Conservation (phyloP, 2,797 vertebrate genomes). For the Periparus ater region DNA sequence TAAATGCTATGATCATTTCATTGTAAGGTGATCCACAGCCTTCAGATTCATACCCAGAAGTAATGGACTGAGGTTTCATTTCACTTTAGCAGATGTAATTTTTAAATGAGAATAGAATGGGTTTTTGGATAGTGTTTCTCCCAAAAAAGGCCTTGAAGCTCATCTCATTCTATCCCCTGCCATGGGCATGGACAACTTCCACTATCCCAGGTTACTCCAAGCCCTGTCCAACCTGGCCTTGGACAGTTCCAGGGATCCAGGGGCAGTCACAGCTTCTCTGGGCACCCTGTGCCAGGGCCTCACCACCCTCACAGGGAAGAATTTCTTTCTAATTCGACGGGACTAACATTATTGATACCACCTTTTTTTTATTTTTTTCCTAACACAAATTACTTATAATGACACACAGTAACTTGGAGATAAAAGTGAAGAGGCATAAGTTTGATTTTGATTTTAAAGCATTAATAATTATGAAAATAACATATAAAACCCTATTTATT, state of each 20-base stretch:
- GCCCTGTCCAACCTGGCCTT: not conserved
- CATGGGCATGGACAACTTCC: too few species aligned
- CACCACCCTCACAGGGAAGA: rapidly evolving
- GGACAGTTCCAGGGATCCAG: too few species aligned
- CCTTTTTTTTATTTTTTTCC: not conserved
- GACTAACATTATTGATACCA: too few species aligned
- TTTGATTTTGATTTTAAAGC: not conserved
- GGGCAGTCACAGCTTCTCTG: not conserved
- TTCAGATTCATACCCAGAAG: not conserved
- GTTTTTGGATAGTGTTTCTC: not conserved
- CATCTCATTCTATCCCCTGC: not conserved
- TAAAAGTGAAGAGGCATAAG: not conserved
- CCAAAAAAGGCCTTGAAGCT: not conserved
- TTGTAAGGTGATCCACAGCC: not conserved
- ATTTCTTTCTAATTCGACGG: not conserved
- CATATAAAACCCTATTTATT: rapidly evolving
- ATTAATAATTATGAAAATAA: not conserved
- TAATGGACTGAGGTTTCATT: not conserved
- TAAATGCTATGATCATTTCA: rapidly evolving
- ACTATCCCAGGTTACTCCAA: rapidly evolving
- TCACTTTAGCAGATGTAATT: not conserved
- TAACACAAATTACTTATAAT: not conserved
- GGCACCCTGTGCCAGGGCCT: not conserved
- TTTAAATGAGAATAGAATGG: not conserved
- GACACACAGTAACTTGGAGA: not conserved